Evolutionary conservation across 2,888 invertebrate species (phyloP).

Genomic region (Nasonia oneida): DNA sequence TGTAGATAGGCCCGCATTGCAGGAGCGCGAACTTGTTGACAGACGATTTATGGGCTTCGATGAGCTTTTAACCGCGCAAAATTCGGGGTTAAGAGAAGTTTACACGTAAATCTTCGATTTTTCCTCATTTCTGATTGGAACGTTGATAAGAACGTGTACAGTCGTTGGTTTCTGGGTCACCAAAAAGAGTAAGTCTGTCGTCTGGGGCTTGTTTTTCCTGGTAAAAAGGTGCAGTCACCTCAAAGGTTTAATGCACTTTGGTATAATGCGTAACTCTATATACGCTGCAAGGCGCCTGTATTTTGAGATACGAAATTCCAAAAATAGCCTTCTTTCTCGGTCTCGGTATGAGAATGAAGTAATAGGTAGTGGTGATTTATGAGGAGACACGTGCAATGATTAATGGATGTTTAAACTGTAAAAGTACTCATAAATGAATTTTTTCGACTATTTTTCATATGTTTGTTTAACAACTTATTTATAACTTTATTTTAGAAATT

Average conservation of each 20-base stretch:
- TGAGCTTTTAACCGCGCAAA: background rate
- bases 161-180: background rate
- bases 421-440: no score
- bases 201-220: background rate
- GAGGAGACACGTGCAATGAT: no score
- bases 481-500: no score
- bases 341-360: no score
- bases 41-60: background rate
- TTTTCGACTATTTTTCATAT: no score
- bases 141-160: background rate
- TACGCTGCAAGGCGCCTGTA: background rate
- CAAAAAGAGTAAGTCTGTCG: background rate
- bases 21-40: no score
- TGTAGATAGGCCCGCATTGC: background rate
- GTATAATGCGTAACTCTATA: background rate
- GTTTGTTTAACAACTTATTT: no score
- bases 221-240: background rate
- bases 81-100: background rate
- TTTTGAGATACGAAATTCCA: background rate
- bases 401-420: no score
- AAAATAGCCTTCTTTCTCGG: background rate
- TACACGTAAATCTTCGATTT: background rate
- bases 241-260: background rate
- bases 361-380: no score
- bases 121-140: background rate